These are phyloP conservation scores for Noctua fimbriata DNA, from an alignment of 2,888 invertebrate genomes.

Conservation along the genomic window DNA sequence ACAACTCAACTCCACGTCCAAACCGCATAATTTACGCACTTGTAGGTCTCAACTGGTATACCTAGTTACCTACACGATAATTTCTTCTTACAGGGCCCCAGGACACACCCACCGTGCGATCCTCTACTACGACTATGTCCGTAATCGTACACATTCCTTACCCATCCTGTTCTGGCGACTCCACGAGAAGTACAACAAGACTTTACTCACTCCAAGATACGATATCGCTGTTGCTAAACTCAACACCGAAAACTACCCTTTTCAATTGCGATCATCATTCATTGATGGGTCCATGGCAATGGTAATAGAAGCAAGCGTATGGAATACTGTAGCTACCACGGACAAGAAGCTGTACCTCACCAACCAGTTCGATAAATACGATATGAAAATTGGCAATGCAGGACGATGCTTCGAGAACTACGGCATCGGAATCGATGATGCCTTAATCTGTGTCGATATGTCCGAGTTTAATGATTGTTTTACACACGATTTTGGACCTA, in stretches of 20 bases:
- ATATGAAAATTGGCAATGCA: constrained; percentile 19
- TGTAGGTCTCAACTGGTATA: background rate
- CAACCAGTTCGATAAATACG: constrained; percentile 47
- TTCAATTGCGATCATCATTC: constrained; percentile 5
- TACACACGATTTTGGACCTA: constrained; percentile 48
- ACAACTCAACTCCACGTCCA: background rate
- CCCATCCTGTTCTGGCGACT: constrained; percentile 82
- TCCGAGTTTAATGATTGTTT: constrained; percentile 37
- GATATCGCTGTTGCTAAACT: constrained; percentile 85
- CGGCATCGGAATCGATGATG: constrained; percentile 40
- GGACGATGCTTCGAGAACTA: constrained; percentile 46
- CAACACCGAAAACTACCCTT: constrained; percentile 71
- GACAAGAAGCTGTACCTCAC: constrained; percentile 39
- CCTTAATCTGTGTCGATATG: constrained; percentile 40
- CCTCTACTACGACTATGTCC: constrained; percentile 77
- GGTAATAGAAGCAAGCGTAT: constrained; percentile 45
- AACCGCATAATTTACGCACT: background rate
- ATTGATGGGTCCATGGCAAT: constrained; percentile 16
- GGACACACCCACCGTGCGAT: constrained; percentile 79
- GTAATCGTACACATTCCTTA: constrained; percentile 77
- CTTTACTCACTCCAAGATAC: constrained; percentile 67
- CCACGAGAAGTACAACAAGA: constrained; percentile 78
- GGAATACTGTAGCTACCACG: constrained; percentile 53
- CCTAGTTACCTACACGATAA: background rate
- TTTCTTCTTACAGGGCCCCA: constrained; percentile 46